Percentiles rank a stretch among this genome's conserved stretches.
phyloP scores from a whole-genome alignment of 2,888 invertebrate species.

The Amphiduros pacificus region DNA sequence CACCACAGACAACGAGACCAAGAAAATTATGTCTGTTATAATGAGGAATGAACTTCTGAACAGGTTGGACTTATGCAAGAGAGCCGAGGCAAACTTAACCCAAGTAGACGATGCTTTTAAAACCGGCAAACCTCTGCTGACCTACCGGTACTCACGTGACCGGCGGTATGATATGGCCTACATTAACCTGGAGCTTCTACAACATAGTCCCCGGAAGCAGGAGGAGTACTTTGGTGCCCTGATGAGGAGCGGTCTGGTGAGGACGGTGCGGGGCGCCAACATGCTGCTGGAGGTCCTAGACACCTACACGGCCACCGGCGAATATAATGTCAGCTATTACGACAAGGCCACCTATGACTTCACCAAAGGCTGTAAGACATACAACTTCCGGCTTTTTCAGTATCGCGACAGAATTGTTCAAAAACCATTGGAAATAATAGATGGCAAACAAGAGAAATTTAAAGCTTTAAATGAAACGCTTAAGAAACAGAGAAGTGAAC shows the following conservation, averaged over 20 bases:
- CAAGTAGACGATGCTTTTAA: not conserved
- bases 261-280: not conserved
- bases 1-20: not conserved
- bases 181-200: not conserved
- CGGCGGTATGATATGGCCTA: not conserved
- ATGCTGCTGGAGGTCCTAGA: not conserved
- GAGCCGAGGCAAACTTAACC: not conserved
- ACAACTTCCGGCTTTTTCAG: slow-evolving; percentile 19
- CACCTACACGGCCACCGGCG: not conserved
- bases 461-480: not conserved
- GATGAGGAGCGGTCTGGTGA: slow-evolving; percentile 13
- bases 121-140: not conserved
- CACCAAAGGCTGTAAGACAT: not conserved
- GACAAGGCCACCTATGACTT: not conserved
- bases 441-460: slow-evolving; percentile 13
- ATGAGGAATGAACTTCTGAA: not conserved
- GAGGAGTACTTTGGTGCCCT: slow-evolving; percentile 23
- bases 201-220: slow-evolving; percentile 5
- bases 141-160: not conserved
- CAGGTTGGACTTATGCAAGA: not conserved
- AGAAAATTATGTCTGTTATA: not conserved
- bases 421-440: slow-evolving; percentile 12
- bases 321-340: not conserved
- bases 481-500: not conserved
- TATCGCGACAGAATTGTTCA: slow-evolving; percentile 20